Base-by-base conservation (phyloP, 2,113 vertebrate species). In the Psophia crepitans region DNA sequence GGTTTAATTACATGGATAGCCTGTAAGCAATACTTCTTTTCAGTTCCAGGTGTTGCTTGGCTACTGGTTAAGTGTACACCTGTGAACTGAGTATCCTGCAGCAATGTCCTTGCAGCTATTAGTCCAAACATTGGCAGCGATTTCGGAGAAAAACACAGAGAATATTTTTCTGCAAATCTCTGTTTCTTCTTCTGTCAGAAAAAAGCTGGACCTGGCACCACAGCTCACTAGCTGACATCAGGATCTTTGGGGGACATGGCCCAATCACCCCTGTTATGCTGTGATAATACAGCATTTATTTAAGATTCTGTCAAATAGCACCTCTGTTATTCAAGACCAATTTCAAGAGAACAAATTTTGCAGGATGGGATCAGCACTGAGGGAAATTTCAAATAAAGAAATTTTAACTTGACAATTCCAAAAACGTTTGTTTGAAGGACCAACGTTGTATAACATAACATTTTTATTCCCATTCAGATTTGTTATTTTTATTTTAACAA, bases 401-500 rank as follows among this genome's bases (percentile, higher is more conserved):
- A 56, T 81, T 86, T 51, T 32, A 61, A 80, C 43, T 51, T 87
- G 86, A 87, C 43, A 90, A 75, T 76, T 80, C 27, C 7, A 48
- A 87, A 94, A 85, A 35, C 33, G 6, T 83, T 86, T 64, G 48
- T 56, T 94, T 30, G 26, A 70, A 76, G 56, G 28, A 44, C 26
- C 28, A 61, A 2, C 8, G 26, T 49, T 85, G 8, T 53, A 91
- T 14, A 86, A 92, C 94, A 83, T 49, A 89, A 84, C 64, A 91
- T 49, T 96, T 78, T 65, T 33, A 57, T 65, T 94, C 54, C 41
- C 49, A 87, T 69, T 95, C 71, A 95, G 46, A 93, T 81, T 86
- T 83, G 81, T 84, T 90, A 92, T 91, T 97, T 91, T 97, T 65
- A 90, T 91, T 91, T 93, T 77, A 91, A 73, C 61, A 96, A 96